phyloP scores from a whole-genome alignment of 2,888 invertebrate species.

The Anthophora plumipes region DNA sequence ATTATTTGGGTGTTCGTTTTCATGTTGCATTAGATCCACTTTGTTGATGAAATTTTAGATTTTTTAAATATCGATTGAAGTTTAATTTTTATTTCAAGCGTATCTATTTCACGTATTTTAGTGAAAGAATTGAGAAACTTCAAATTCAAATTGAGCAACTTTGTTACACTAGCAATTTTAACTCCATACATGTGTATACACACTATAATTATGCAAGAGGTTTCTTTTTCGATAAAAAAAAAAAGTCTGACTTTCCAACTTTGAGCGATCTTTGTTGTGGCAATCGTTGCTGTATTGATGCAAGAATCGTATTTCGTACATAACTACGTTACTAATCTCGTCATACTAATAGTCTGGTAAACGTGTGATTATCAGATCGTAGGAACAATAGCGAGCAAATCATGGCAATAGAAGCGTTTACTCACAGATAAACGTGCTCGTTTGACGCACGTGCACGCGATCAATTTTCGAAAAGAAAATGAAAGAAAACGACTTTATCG shows the following conservation, averaged over 20 bases:
- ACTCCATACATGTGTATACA: too few relatives aligned
- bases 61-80: too few relatives aligned
- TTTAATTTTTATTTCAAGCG: too few relatives aligned
- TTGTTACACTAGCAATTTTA: too few relatives aligned
- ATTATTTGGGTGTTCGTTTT: too few relatives aligned
- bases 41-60: too few relatives aligned
- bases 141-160: too few relatives aligned
- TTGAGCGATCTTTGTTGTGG: conserved; percentile 1
- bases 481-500: too few relatives aligned
- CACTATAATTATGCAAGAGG: background rate
- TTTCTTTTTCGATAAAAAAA: background rate
- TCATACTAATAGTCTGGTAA: background rate
- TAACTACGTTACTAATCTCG: background rate
- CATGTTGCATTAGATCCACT: too few relatives aligned
- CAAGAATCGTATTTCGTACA: background rate
- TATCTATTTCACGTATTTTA: too few relatives aligned
- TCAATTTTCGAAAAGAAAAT: background rate
- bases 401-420: background rate
- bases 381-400: background rate
- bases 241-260: background rate
- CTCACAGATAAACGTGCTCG: background rate
- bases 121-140: too few relatives aligned
- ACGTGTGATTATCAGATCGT: background rate
- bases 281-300: background rate
- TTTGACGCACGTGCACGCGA: background rate